Percentiles rank a stretch among this genome's conserved stretches.
Conservation (phyloP, 30 jellyfish, hydroid and myxozoan genomes). For the Aurelia coerulea region DNA sequence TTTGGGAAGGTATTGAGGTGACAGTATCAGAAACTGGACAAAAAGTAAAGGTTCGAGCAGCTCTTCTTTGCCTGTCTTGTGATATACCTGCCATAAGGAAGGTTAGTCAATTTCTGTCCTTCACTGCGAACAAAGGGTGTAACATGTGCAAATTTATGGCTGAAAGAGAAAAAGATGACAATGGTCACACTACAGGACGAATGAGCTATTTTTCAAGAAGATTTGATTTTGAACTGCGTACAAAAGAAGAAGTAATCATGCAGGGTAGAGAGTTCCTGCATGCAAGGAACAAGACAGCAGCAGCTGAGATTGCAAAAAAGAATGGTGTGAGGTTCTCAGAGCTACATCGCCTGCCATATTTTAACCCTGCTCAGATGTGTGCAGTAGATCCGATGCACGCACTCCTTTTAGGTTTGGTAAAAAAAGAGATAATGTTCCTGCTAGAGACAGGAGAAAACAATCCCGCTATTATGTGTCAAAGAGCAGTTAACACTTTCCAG, state of each 20-base stretch:
- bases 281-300: conserved; percentile 9
- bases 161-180: conserved; percentile 7
- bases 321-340: too few species aligned
- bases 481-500: too few species aligned
- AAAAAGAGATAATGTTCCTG: too few species aligned
- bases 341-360: too few species aligned
- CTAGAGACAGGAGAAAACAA: too few species aligned
- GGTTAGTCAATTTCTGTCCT: conserved; percentile 1
- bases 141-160: conserved; percentile 21
- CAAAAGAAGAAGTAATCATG: background rate
- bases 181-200: background rate
- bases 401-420: too few species aligned
- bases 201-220: conserved; percentile 15
- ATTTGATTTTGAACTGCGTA: background rate
- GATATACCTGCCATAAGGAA: background rate
- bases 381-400: too few species aligned
- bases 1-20: background rate
- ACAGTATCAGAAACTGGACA: conserved; percentile 6
- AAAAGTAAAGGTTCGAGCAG: background rate
- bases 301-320: background rate
- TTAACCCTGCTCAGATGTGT: too few species aligned
- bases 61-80: background rate
- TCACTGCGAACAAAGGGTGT: conserved; percentile 15
- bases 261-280: background rate
- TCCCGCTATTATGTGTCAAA: too few species aligned